Conservation (phyloP, 2,888 invertebrate genomes). For the Rhaphigaster nebulosa region DNA sequence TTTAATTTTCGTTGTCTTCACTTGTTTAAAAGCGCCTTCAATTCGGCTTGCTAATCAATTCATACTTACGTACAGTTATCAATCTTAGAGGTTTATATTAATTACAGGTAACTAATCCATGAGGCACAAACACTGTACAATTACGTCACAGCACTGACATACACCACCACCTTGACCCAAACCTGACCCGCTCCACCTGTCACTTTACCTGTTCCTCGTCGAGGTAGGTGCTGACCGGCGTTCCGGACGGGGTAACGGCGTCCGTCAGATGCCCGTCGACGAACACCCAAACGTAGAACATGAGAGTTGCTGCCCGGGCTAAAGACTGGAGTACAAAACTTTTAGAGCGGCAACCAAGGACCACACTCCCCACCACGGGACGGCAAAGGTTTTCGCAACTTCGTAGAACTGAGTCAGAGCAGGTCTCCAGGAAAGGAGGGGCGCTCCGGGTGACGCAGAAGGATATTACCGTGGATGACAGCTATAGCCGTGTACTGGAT, state of each 20-base stretch:
- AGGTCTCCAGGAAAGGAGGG: conserved; percentile 47
- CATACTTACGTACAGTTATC: background rate
- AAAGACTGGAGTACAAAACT: conserved; percentile 24
- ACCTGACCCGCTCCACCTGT: background rate
- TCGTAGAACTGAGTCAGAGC: conserved; percentile 48
- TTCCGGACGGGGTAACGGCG: background rate
- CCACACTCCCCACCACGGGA: conserved; percentile 35
- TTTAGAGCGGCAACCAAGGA: conserved; percentile 49
- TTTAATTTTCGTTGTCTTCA: no score
- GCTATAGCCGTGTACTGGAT: background rate
- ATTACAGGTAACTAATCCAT: background rate
- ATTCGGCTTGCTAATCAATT: background rate
- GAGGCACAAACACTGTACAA: background rate
- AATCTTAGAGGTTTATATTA: background rate
- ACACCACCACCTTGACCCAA: conserved; percentile 3
- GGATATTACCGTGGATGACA: conserved; percentile 5
- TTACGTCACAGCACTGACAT: conserved; percentile 4
- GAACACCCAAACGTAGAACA: conserved; percentile 54
- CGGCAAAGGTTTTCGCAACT: conserved; percentile 54
- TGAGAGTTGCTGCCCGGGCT: conserved; percentile 1
- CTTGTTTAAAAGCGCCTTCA: no score
- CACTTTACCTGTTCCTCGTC: conserved; percentile 47
- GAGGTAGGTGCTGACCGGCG: conserved; percentile 46
- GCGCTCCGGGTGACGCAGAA: conserved; percentile 17
- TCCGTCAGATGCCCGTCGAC: conserved; percentile 56